Conservation (phyloP, 1,140 invertebrate species). For the Oscheius sp. region DNA sequence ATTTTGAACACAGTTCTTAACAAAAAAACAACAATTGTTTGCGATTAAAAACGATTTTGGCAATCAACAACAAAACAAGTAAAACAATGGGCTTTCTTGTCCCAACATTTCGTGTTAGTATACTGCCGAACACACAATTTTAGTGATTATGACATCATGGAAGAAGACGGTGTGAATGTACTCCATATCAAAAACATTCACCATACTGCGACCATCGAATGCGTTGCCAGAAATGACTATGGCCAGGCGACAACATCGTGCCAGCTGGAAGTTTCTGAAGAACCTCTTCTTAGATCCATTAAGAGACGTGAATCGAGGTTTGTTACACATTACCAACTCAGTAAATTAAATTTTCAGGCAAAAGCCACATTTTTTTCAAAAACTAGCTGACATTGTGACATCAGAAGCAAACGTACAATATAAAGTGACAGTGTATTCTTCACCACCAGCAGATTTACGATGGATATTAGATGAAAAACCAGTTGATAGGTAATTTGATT, state of each 20-base stretch:
- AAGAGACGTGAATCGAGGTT: not conserved
- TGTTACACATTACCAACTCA: not conserved
- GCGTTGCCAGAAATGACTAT: constrained; percentile 1
- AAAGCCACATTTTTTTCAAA: not conserved
- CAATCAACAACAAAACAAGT: no score
- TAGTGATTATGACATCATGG: constrained; percentile 4
- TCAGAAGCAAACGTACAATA: not conserved
- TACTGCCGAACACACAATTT: not conserved
- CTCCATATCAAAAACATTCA: not conserved
- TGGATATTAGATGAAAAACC: not conserved
- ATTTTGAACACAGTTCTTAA: no score
- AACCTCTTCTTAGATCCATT: not conserved
- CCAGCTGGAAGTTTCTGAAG: not conserved
- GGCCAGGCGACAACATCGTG: not conserved
- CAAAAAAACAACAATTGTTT: no score
- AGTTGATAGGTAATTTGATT: not conserved
- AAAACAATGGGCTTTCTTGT: no score
- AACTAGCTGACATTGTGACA: not conserved
- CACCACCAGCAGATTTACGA: not conserved
- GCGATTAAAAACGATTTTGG: no score
- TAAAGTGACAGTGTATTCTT: not conserved
- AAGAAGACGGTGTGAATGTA: constrained; percentile 21
- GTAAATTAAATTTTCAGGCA: not conserved
- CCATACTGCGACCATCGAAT: not conserved
- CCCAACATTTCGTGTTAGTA: no score